These are phyloP conservation scores for Tetragnatha montana DNA, from an alignment of 2,888 invertebrate species.

Conservation along the genomic window DNA sequence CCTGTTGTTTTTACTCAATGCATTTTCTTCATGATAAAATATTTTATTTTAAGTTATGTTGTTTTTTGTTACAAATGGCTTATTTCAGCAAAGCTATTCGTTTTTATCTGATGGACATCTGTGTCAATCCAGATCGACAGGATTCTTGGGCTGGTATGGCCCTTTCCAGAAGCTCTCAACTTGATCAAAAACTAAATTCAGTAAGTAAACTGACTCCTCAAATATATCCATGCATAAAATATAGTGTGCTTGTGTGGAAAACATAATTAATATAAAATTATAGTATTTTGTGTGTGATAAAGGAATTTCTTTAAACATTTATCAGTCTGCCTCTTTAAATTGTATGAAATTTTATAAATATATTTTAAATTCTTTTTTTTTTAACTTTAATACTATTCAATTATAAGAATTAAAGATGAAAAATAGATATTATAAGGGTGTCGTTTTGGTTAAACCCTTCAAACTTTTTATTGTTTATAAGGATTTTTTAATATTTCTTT, in stretches of 20 bases:
- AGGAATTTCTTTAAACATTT: not conserved
- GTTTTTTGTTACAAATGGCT: not conserved
- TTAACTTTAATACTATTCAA: too few species aligned
- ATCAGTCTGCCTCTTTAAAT: not conserved
- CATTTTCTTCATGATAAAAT: too few species aligned
- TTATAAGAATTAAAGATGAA: too few species aligned
- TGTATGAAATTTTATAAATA: too few species aligned
- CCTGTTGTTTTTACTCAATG: too few species aligned
- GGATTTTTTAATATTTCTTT: not conserved
- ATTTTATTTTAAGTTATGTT: not conserved
- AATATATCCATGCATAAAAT: not conserved
- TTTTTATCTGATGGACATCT: constrained; percentile 89
- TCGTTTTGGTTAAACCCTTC: too few species aligned
- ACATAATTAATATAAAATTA: not conserved
- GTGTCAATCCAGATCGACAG: constrained; percentile 85
- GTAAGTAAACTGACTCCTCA: constrained; percentile 75
- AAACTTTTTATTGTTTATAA: too few species aligned
- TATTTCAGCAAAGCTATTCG: constrained; percentile 81
- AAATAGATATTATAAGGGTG: too few species aligned
- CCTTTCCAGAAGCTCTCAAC: constrained; percentile 80
- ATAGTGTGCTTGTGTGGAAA: not conserved
- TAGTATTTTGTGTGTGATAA: not conserved
- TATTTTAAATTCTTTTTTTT: too few species aligned
- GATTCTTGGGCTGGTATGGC: constrained; percentile 96
- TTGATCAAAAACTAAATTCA: constrained; percentile 88